Evolutionary conservation across 2,113 vertebrate genomes (phyloP).

Genomic region (Bubo scandiacus): DNA sequence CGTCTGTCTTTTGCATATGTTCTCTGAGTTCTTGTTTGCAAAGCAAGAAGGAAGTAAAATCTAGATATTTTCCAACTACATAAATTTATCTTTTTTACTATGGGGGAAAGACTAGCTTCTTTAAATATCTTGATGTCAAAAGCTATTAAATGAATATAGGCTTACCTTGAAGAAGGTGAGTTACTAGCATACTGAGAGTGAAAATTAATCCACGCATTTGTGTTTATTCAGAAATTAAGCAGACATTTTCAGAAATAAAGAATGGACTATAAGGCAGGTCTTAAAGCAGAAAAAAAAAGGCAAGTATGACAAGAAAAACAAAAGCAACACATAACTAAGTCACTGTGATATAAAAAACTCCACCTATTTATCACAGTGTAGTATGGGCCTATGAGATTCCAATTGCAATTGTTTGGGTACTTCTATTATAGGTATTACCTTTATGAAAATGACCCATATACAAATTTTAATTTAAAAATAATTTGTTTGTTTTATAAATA

Average conservation of each 20-base stretch:
- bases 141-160: not conserved
- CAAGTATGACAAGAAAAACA: not conserved
- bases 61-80: not conserved
- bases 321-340: not conserved
- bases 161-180: not conserved
- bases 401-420: not conserved
- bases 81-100: not conserved
- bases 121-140: not conserved
- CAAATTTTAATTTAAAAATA: not conserved
- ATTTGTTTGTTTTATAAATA: not conserved
- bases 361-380: not conserved
- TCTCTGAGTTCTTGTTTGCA: not conserved
- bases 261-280: not conserved
- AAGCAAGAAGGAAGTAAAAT: not conserved
- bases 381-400: not conserved
- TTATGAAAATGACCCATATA: not conserved
- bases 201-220: not conserved
- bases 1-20: not conserved
- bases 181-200: not conserved
- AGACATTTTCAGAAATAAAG: not conserved
- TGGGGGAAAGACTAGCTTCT: not conserved
- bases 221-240: not conserved
- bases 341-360: fast-evolving
- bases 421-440: not conserved
- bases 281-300: not conserved